Percentiles rank a stretch among this genome's conserved stretches.
Conservation (phyloP, 2,888 invertebrate genomes). For the Heliothis peltigera region DNA sequence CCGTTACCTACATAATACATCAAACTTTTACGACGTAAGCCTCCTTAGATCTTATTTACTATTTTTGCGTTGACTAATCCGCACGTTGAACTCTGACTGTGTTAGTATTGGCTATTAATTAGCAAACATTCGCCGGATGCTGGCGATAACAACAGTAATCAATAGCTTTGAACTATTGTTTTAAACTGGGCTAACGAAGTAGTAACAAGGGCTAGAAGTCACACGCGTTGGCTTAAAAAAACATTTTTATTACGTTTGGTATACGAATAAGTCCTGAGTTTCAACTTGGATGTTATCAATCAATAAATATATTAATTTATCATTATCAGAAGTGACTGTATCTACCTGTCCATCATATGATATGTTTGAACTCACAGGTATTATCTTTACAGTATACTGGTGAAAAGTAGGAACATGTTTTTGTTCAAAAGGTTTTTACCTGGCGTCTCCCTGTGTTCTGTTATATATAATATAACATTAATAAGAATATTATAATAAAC, state of each 20-base stretch:
- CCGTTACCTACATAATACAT: slow-evolving; percentile 29
- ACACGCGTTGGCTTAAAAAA: background rate
- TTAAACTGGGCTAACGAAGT: slow-evolving; percentile 42
- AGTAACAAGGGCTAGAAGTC: slow-evolving; percentile 9
- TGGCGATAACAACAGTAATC: slow-evolving; percentile 34
- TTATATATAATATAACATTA: too few relatives aligned
- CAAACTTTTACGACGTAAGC: slow-evolving; percentile 26
- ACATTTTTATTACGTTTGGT: background rate
- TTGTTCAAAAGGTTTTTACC: slow-evolving; percentile 69
- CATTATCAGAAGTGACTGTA: background rate
- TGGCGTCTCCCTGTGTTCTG: slow-evolving; percentile 88
- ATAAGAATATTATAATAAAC: too few relatives aligned
- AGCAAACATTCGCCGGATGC: slow-evolving; percentile 45
- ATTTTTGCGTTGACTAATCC: slow-evolving; percentile 15
- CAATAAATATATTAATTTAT: slow-evolving; percentile 3
- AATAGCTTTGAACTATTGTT: slow-evolving; percentile 41
- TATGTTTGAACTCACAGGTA: background rate
- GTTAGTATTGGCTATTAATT: slow-evolving; percentile 30
- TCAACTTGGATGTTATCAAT: slow-evolving; percentile 6
- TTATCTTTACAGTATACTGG: too few relatives aligned
- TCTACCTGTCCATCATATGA: background rate
- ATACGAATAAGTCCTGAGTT: background rate
- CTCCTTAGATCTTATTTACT: slow-evolving; percentile 21
- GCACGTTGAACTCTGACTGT: background rate
- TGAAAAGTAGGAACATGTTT: too few relatives aligned